A percentile compares a stretch with the other conserved stretches of the same genome.
Evolutionary conservation across 2,113 vertebrate genomes (phyloP).

Genomic region (Guaruba guarouba): DNA sequence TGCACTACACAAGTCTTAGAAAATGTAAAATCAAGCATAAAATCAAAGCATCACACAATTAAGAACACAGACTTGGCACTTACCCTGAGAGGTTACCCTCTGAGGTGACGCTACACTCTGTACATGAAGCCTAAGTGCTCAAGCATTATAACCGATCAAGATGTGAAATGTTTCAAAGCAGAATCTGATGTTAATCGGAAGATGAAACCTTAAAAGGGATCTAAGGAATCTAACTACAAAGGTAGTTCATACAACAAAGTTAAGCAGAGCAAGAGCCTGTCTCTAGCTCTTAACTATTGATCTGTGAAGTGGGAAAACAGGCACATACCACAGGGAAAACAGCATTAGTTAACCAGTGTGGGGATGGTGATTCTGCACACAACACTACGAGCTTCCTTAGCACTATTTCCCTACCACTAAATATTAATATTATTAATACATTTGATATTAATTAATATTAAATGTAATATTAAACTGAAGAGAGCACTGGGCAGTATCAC

Average conservation of each 20-base stretch:
- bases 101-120: accelerated
- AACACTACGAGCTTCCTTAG: neutral
- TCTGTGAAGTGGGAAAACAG: neutral
- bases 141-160: neutral
- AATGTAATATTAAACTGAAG: accelerated
- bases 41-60: neutral
- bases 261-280: neutral
- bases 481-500: accelerated
- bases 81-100: neutral
- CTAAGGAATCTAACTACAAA: neutral
- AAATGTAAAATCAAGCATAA: neutral
- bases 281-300: accelerated
- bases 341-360: neutral
- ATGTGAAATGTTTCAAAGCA: neutral
- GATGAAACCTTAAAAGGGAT: neutral
- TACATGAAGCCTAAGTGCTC: neutral
- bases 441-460: no score
- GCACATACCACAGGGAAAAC: neutral
- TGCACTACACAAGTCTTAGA: neutral
- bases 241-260: neutral
- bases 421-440: no score
- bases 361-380: neutral
- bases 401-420: accelerated
- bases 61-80: neutral
- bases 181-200: neutral